Evolutionary conservation across 2,113 vertebrate genomes (phyloP).

Genomic region (Cheirogaleus medius): DNA sequence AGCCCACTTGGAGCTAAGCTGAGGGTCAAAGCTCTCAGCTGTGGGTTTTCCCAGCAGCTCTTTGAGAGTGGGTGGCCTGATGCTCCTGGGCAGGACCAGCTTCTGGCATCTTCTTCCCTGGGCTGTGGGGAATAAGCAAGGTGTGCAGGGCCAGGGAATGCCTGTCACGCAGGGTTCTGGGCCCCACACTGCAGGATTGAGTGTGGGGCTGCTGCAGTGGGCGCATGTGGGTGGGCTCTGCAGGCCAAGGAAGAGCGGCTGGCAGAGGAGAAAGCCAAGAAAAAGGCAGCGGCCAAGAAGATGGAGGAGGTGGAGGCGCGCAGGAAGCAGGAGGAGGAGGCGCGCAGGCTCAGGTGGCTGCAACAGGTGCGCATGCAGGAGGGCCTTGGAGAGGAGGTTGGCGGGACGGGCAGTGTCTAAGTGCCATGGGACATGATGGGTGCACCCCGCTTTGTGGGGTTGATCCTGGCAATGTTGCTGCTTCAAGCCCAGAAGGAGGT

Average conservation of each 20-base stretch:
- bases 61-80: not conserved
- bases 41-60: not conserved
- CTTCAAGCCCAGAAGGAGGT: not conserved
- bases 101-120: not conserved
- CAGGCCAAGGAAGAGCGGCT: slow-evolving; percentile 89
- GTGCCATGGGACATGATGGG: not conserved
- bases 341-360: slow-evolving; percentile 86
- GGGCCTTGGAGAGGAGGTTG: fast-evolving
- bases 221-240: not conserved
- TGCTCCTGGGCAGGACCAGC: not conserved
- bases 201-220: not conserved
- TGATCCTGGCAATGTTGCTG: too few relatives aligned
- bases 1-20: not conserved
- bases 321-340: slow-evolving; percentile 91
- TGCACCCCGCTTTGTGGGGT: fast-evolving
- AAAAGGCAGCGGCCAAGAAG: slow-evolving; percentile 87
- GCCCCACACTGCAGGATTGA: not conserved
- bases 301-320: slow-evolving; percentile 92
- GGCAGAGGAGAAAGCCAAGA: slow-evolving; percentile 94
- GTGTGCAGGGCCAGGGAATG: fast-evolving
- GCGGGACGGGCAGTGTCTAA: fast-evolving
- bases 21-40: not conserved
- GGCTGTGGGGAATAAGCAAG: not conserved
- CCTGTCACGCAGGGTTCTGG: not conserved
- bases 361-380: slow-evolving; percentile 83